Base-by-base conservation (phyloP, 2,113 vertebrate species). In the Ciconia boyciana region DNA sequence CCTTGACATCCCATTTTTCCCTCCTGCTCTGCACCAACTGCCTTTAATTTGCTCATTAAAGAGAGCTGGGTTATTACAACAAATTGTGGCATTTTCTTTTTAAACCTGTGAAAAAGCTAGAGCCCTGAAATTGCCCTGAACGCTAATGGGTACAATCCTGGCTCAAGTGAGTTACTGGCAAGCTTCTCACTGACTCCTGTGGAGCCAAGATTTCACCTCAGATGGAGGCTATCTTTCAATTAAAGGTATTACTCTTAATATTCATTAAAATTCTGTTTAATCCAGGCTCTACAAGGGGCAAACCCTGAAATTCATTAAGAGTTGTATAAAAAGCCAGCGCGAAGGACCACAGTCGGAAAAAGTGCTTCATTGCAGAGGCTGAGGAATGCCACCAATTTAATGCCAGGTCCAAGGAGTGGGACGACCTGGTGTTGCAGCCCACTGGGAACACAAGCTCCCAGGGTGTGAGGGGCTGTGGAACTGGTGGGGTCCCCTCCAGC, bases 11-110 rank as follows among this genome's bases (percentile, higher is more conserved):
- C 64, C 48, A 18, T 89, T 96, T 90, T 76, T 16, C 39, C 55
- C 43, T 77, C 28, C n/a, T 83, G 39, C 54, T 92, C 60, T 81
- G 65, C 11, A 86, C 32, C 83, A 66, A 4, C 64, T 68, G 79
- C 62, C 43, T 96, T 92, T 91, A 89, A 89, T 91, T 91, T 93
- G 77, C 48, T 75, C 65, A 68, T 83, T 94, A 90, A 90, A 87
- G 13, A 22, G 72, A 92, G 26, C n/a, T 76, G 57, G 39, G 18
- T 78, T 92, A 64, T 95, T 92, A 70, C 41, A 89, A 78, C 60
- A 92, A 93, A 93, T 61, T 41, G 88, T 92, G 72, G 48, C 39
- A 84, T 89, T 93, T 97, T 95, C 76, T 87, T n/a, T 94, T 86
- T 77, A 96, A 94, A 91, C 14, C 55, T 76, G 20, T 75, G 69